A percentile compares a stretch with the other conserved stretches of the same genome.
Evolutionary conservation across 1,140 invertebrate genomes (phyloP).

Genomic region (Oscheius sp.): DNA sequence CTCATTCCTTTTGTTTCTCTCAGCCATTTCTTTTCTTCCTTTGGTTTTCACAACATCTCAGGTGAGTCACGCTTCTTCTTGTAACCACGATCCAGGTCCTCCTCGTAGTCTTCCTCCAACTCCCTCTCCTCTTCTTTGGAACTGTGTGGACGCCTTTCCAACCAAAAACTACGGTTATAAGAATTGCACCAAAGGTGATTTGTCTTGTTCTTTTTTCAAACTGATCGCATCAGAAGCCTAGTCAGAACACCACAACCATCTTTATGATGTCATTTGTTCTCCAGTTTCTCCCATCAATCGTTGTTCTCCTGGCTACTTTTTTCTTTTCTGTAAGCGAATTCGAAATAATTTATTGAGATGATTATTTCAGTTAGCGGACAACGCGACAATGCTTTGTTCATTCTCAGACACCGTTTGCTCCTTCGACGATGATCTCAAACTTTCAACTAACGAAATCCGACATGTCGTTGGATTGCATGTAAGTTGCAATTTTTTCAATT

Average conservation of each 20-base stretch:
- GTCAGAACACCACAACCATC: not conserved
- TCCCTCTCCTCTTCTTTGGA: conserved; percentile 21
- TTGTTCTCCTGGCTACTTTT: conserved; percentile 11
- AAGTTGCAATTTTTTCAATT: not conserved
- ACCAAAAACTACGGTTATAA: conserved; percentile 16
- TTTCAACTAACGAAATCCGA: conserved; percentile 5
- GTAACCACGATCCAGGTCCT: not conserved
- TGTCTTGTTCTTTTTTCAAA: not conserved
- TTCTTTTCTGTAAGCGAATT: conserved; percentile 1
- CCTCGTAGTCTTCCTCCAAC: conserved; percentile 13
- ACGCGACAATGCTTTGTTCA: conserved; percentile 17
- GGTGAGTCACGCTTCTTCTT: not conserved
- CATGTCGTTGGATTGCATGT: conserved; percentile 29
- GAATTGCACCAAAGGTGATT: conserved; percentile 22
- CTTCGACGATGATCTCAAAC: not conserved
- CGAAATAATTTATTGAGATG: not conserved
- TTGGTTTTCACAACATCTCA: conserved; percentile 26
- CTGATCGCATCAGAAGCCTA: conserved; percentile 6
- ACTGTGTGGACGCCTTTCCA: conserved; percentile 18
- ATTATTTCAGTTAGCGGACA: not conserved
- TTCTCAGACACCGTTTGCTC: conserved; percentile 25
- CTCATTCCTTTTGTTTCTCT: conserved; percentile 13
- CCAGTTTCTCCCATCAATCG: conserved; percentile 17
- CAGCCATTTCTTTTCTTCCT: conserved; percentile 16
- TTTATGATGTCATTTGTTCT: conserved; percentile 10